Percentiles rank a stretch among this genome's conserved stretches.
These are phyloP conservation scores for Sepiola atlantica DNA, from an alignment of 2,888 invertebrate species.

Conservation along the genomic window DNA sequence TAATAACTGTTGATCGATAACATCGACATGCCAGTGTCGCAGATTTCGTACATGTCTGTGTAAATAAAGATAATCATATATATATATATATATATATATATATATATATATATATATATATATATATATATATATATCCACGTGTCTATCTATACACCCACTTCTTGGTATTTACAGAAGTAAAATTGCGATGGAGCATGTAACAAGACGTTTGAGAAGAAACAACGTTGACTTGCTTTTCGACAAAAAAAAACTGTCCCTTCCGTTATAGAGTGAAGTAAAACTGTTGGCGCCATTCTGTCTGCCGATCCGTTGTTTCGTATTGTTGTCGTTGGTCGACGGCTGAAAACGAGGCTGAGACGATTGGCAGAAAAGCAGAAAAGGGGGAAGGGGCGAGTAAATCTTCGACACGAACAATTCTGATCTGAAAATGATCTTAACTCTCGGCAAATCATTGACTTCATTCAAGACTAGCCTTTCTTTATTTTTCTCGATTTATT, in stretches of 20 bases:
- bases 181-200: neutral
- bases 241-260: neutral
- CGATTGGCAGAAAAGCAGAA: neutral
- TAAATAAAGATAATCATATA: no score
- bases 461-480: neutral
- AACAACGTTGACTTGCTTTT: neutral
- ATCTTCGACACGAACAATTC: neutral
- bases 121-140: neutral
- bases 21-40: no score
- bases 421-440: constrained; percentile 7
- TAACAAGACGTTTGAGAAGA: constrained; percentile 9
- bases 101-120: neutral
- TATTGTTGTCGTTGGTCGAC: neutral
- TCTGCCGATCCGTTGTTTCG: neutral
- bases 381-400: neutral
- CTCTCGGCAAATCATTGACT: neutral
- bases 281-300: neutral
- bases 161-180: neutral
- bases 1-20: no score
- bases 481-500: neutral
- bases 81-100: neutral
- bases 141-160: neutral
- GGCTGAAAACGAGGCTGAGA: neutral
- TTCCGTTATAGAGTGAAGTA: neutral
- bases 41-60: no score